Conservation (phyloP, 2,797 vertebrate genomes). For the Betta splendens region DNA sequence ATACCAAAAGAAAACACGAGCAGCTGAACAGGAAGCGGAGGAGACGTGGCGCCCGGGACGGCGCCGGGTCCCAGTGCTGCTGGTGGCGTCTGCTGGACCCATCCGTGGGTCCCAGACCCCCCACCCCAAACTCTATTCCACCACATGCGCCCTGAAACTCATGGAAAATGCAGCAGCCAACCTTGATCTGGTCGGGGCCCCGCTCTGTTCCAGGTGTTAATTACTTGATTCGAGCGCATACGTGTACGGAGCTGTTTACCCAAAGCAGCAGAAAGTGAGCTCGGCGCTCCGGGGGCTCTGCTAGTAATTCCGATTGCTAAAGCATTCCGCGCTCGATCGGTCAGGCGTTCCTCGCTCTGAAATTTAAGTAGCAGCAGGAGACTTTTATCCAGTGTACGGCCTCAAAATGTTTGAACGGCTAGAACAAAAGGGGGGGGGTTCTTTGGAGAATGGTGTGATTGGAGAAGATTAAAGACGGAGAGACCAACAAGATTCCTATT, state of each 20-base stretch:
- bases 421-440: slow-evolving; percentile 39
- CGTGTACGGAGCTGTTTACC: slow-evolving; percentile 79
- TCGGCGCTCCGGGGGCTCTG: slow-evolving; percentile 71
- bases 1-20: slow-evolving; percentile 38
- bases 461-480: slow-evolving; percentile 37
- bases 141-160: slow-evolving; percentile 42
- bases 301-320: slow-evolving; percentile 73
- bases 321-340: slow-evolving; percentile 53
- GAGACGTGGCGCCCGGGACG: slow-evolving; percentile 32
- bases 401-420: slow-evolving; percentile 47
- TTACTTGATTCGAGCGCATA: slow-evolving; percentile 81
- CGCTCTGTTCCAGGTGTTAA: slow-evolving; percentile 78
- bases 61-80: slow-evolving; percentile 39
- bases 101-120: slow-evolving; percentile 60
- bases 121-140: no score
- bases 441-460: slow-evolving; percentile 17
- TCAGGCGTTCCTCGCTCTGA: slow-evolving; percentile 53
- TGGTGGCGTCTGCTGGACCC: slow-evolving; percentile 43
- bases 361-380: slow-evolving; percentile 69
- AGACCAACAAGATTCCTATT: background rate
- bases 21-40: slow-evolving; percentile 34
- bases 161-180: slow-evolving; percentile 59
- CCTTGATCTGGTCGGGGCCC: slow-evolving; percentile 67
- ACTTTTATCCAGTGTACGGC: slow-evolving; percentile 26
- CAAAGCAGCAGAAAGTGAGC: slow-evolving; percentile 76